Evolutionary conservation across 2,888 invertebrate genomes (phyloP).

Genomic region (Nezara viridula): DNA sequence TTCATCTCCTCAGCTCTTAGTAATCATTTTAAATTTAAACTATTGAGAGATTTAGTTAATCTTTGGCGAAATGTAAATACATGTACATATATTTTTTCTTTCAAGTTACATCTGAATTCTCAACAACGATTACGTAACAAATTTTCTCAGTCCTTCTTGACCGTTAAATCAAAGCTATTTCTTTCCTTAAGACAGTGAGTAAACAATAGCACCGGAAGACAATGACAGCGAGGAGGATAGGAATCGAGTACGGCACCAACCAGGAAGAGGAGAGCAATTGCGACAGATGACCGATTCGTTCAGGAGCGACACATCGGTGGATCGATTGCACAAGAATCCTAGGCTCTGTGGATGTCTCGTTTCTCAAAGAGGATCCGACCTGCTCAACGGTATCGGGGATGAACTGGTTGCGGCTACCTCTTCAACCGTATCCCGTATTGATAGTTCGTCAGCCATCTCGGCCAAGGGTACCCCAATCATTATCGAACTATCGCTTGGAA

Average conservation of each 20-base stretch:
- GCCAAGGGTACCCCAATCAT: neutral
- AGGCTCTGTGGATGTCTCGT: neutral
- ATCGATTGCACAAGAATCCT: neutral
- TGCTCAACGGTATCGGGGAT: slow-evolving; percentile 8
- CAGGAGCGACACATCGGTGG: neutral
- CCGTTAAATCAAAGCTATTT: neutral
- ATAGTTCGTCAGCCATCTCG: slow-evolving; percentile 22
- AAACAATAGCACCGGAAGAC: slow-evolving; percentile 20
- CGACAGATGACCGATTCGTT: neutral
- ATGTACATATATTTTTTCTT: too few relatives aligned
- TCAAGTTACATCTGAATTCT: too few relatives aligned
- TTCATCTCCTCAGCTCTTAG: too few relatives aligned
- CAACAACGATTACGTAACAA: neutral
- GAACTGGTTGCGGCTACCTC: neutral
- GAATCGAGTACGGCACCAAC: neutral
- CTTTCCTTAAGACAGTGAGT: neutral
- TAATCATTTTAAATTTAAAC: too few relatives aligned
- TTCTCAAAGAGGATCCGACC: neutral
- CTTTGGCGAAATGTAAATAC: too few relatives aligned
- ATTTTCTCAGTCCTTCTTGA: neutral
- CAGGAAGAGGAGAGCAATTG: neutral
- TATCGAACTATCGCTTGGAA: neutral
- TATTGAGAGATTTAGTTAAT: too few relatives aligned
- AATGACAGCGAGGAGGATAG: neutral
- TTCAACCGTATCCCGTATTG: neutral